phyloP scores from a whole-genome alignment of 2,797 vertebrate species.

The Mormyrops attenuatus region DNA sequence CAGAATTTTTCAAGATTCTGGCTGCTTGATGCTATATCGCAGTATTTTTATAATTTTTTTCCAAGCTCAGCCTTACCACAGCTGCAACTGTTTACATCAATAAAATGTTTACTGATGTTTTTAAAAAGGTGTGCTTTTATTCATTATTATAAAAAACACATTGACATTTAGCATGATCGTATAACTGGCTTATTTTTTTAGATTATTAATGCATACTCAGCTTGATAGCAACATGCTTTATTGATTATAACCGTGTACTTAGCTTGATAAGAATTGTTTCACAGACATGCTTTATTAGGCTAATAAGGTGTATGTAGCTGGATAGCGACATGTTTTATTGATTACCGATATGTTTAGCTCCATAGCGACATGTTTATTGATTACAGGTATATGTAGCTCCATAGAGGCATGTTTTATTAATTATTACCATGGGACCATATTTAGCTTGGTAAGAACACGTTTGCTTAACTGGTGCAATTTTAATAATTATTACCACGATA shows the following conservation, averaged over 20 bases:
- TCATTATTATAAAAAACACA: too few species aligned
- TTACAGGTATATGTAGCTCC: neutral
- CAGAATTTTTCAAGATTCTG: neutral
- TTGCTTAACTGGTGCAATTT: neutral
- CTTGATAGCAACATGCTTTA: too few species aligned
- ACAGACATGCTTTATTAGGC: too few species aligned
- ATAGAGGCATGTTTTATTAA: neutral
- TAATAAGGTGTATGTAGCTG: neutral
- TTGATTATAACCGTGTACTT: too few species aligned
- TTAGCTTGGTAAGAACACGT: neutral
- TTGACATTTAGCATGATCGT: too few species aligned
- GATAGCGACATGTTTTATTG: neutral
- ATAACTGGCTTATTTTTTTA: too few species aligned
- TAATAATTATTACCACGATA: neutral
- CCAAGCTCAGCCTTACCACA: neutral
- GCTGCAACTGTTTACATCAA: too few species aligned
- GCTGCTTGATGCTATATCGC: neutral
- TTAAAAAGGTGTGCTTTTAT: too few species aligned
- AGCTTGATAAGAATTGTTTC: too few species aligned
- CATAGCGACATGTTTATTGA: neutral
- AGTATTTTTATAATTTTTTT: neutral
- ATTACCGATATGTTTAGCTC: too few species aligned
- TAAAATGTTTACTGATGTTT: too few species aligned
- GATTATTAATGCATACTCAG: too few species aligned
- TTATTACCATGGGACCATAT: neutral